Conservation (phyloP, 1,140 invertebrate genomes). For the Pinna nobilis region DNA sequence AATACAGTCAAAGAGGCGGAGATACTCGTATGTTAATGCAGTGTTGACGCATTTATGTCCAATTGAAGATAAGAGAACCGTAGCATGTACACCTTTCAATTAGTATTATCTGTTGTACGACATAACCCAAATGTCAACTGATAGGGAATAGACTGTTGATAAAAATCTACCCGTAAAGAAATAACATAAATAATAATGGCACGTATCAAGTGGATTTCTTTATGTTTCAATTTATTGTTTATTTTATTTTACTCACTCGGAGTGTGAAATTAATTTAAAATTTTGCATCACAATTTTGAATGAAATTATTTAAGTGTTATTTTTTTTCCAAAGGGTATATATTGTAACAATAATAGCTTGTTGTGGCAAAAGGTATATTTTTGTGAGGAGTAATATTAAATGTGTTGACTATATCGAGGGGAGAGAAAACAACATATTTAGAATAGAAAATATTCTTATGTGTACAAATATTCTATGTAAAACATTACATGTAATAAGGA, state of each 20-base stretch:
- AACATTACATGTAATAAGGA: too few species aligned
- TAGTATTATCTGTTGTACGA: slow-evolving; percentile 3
- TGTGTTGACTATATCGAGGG: too few species aligned
- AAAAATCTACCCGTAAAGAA: slow-evolving; percentile 10
- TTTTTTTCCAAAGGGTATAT: too few species aligned
- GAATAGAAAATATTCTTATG: too few species aligned
- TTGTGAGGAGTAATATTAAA: too few species aligned
- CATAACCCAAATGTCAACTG: slow-evolving; percentile 7
- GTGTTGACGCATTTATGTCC: slow-evolving; percentile 14
- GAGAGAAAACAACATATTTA: too few species aligned
- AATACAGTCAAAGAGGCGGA: slow-evolving; percentile 8
- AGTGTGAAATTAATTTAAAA: background rate
- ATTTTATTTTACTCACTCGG: background rate
- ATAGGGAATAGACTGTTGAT: background rate
- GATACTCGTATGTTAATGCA: slow-evolving; percentile 4
- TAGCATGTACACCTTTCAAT: slow-evolving; percentile 18
- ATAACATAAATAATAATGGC: slow-evolving; percentile 6
- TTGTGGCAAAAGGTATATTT: too few species aligned
- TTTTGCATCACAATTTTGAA: background rate
- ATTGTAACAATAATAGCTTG: too few species aligned
- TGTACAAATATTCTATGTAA: too few species aligned
- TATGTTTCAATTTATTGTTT: background rate
- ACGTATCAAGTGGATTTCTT: background rate
- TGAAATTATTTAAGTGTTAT: too few species aligned
- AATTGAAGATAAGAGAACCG: slow-evolving; percentile 18